Percentiles rank a stretch among this genome's conserved stretches.
Conservation (phyloP, 1,140 invertebrate genomes). For the Aphelinus atriplicis region DNA sequence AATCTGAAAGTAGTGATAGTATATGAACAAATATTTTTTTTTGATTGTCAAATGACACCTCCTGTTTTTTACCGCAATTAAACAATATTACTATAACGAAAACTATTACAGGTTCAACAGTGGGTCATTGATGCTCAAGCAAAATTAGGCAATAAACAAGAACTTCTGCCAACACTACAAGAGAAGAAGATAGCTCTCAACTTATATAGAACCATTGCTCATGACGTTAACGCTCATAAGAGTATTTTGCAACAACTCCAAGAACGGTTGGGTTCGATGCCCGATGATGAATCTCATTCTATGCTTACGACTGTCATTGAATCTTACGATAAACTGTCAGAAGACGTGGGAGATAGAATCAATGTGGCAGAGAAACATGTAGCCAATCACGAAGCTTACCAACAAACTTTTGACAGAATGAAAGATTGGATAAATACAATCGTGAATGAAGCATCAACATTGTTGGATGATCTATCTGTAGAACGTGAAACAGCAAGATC, state of each 20-base stretch:
- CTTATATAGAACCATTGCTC: slow-evolving; percentile 76
- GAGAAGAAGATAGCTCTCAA: slow-evolving; percentile 89
- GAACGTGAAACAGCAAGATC: slow-evolving; percentile 80
- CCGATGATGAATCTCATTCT: slow-evolving; percentile 78
- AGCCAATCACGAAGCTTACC: slow-evolving; percentile 82
- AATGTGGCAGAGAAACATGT: slow-evolving; percentile 77
- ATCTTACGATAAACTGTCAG: slow-evolving; percentile 75
- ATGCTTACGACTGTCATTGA: slow-evolving; percentile 76
- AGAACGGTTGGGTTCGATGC: slow-evolving; percentile 77
- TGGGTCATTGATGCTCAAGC: slow-evolving; percentile 81
- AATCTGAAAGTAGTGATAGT: too few species aligned
- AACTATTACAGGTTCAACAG: slow-evolving; percentile 73
- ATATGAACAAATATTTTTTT: not conserved
- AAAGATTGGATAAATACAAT: slow-evolving; percentile 79
- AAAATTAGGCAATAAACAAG: slow-evolving; percentile 74
- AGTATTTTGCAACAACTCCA: slow-evolving; percentile 81
- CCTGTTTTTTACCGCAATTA: not conserved
- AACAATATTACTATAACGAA: slow-evolving; percentile 44
- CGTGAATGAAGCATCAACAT: slow-evolving; percentile 74
- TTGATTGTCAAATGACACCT: not conserved
- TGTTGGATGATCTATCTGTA: slow-evolving; percentile 75
- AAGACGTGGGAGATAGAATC: slow-evolving; percentile 76
- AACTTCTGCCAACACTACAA: slow-evolving; percentile 78
- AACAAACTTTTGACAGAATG: slow-evolving; percentile 79
- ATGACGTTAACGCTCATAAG: slow-evolving; percentile 85